Percentiles rank a stretch among this genome's conserved stretches.
Conservation (phyloP, 2,797 vertebrate species). For the Semaprochilodus insignis region DNA sequence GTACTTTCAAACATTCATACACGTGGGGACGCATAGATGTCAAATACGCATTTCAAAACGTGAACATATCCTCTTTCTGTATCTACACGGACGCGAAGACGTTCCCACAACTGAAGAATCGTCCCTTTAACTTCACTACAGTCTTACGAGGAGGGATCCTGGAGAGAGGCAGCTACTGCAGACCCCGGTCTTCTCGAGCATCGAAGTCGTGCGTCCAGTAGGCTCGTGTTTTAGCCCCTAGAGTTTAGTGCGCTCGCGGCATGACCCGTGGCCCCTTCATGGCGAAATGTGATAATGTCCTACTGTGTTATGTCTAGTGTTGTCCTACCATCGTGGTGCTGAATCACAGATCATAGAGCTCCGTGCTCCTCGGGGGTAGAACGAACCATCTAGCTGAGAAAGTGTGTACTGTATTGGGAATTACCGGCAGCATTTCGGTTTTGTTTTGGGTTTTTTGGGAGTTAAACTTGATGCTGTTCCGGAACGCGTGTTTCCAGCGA, state of each 20-base stretch:
- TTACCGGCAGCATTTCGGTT: slow-evolving; percentile 1
- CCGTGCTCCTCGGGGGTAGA: slow-evolving; percentile 38
- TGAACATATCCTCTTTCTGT: slow-evolving; percentile 25
- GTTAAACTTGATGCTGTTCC: slow-evolving; percentile 9
- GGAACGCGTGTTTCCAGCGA: neutral
- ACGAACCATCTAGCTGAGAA: slow-evolving; percentile 26
- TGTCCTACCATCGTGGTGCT: slow-evolving; percentile 48
- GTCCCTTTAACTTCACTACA: slow-evolving; percentile 40
- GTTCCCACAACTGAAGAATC: slow-evolving; percentile 16
- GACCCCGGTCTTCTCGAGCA: neutral
- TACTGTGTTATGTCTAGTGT: slow-evolving; percentile 47
- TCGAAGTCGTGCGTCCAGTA: slow-evolving; percentile 5
- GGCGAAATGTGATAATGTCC: slow-evolving; percentile 47
- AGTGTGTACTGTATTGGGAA: slow-evolving; percentile 20
- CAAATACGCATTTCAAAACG: neutral
- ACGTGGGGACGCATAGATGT: neutral
- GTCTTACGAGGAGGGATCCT: neutral
- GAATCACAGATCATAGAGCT: slow-evolving; percentile 59
- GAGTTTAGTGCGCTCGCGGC: slow-evolving; percentile 11
- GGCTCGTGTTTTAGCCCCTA: neutral
- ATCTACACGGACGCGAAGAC: neutral
- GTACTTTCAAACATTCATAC: neutral
- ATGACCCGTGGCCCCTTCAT: slow-evolving; percentile 56
- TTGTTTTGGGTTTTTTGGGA: neutral
- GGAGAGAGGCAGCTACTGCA: slow-evolving; percentile 1